These are phyloP conservation scores for Hydrozoanthus gracilis DNA, from an alignment of 92 coral and sea anemone genomes.

Conservation along the genomic window DNA sequence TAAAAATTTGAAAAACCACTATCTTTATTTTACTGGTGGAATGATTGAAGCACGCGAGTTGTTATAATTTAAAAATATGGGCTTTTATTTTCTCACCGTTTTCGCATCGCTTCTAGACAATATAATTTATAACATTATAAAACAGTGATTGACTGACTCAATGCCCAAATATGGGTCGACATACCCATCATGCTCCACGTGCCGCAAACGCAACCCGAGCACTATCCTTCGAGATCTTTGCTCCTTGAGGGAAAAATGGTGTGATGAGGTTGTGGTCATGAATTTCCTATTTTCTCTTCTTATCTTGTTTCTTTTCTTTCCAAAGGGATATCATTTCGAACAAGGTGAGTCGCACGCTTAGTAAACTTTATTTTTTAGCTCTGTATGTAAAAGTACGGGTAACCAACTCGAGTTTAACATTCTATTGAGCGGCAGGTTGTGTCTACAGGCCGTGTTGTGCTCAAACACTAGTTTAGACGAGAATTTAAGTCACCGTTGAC, in stretches of 20 bases:
- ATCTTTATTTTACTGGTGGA: no score
- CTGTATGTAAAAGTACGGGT: constrained; percentile 24
- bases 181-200: constrained; percentile 45
- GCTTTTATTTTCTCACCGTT: no score
- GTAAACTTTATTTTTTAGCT: constrained; percentile 1
- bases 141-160: not conserved
- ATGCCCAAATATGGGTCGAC: constrained; percentile 36
- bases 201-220: constrained; percentile 20
- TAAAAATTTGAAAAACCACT: no score
- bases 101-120: no score
- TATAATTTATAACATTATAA: not conserved
- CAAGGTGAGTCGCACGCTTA: constrained; percentile 34
- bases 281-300: constrained; percentile 47
- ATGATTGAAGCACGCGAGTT: no score
- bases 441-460: not conserved
- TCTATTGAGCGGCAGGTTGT: constrained; percentile 24
- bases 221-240: constrained; percentile 20
- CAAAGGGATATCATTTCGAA: constrained; percentile 34
- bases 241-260: constrained; percentile 36
- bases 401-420: not conserved
- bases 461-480: not conserved
- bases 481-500: not conserved
- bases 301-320: constrained; percentile 25
- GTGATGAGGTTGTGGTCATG: constrained; percentile 52
- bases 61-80: no score